Evolutionary conservation across 2,797 vertebrate species (phyloP).

Genomic region (Borostomias antarcticus): DNA sequence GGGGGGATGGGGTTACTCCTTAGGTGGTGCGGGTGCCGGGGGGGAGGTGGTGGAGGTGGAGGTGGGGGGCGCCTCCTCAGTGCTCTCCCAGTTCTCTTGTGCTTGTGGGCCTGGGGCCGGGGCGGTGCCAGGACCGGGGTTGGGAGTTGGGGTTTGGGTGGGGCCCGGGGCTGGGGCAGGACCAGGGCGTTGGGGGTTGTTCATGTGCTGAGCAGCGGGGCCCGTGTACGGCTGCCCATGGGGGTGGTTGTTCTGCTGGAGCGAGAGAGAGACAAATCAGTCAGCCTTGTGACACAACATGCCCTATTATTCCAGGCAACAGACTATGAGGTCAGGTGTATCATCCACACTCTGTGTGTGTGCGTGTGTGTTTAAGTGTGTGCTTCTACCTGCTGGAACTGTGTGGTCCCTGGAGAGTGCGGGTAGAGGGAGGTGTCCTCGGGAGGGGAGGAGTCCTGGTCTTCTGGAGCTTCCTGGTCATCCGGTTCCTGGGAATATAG

Average conservation of each 20-base stretch:
- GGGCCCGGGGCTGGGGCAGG: constrained; percentile 68
- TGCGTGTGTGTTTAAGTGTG: background rate
- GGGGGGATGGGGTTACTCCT: constrained; percentile 87
- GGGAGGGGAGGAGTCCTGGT: constrained; percentile 97
- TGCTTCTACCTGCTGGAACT: constrained; percentile 91
- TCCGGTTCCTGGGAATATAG: constrained; percentile 88
- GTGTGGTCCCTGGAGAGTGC: constrained; percentile 91
- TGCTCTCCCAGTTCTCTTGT: constrained; percentile 98
- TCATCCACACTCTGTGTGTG: background rate
- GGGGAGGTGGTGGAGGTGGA: constrained; percentile 75
- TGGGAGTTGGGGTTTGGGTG: constrained; percentile 22
- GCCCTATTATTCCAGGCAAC: too few species aligned
- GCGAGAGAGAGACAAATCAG: constrained; percentile 2
- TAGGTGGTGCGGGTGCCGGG: constrained; percentile 85
- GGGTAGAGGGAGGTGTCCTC: constrained; percentile 98
- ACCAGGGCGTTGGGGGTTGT: constrained; percentile 96
- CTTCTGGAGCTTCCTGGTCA: constrained; percentile 96
- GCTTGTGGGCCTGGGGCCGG: constrained; percentile 88
- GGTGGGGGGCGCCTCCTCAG: constrained; percentile 90
- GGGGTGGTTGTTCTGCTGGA: constrained; percentile 94
- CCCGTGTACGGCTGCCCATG: constrained; percentile 98
- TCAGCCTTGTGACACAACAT: background rate
- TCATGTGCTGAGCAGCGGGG: constrained; percentile 99
- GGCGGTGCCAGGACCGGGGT: constrained; percentile 50
- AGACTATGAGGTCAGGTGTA: background rate